Percentiles rank a stretch among this genome's conserved stretches.
Conservation (phyloP, 2,113 vertebrate genomes). For the Chaenocephalus aceratus region DNA sequence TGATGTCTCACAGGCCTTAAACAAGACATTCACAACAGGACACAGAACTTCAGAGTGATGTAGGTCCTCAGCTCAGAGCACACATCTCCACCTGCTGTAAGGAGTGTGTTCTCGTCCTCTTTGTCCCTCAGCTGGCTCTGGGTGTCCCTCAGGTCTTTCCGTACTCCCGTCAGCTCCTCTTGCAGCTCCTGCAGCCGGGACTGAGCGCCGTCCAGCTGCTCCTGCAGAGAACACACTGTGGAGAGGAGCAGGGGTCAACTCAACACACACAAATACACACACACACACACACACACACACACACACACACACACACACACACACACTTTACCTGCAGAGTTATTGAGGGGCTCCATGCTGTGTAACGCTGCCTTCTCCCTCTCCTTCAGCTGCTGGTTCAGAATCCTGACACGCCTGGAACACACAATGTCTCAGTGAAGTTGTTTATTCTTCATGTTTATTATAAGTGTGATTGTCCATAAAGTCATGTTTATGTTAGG, state of each 20-base stretch:
- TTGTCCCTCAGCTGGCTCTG: conserved; percentile 82
- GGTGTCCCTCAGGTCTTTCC: conserved; percentile 80
- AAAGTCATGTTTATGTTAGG: too few species aligned
- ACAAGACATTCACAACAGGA: too few species aligned
- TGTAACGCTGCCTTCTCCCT: conserved; percentile 78
- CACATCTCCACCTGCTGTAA: conserved; percentile 83
- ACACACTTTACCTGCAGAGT: conserved; percentile 83
- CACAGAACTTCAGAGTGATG: too few species aligned
- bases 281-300: not conserved
- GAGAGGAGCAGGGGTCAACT: not conserved
- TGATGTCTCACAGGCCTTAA: too few species aligned
- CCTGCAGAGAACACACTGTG: conserved; percentile 82
- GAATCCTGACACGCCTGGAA: conserved; percentile 84
- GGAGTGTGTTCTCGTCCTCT: conserved; percentile 78
- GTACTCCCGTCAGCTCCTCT: conserved; percentile 86
- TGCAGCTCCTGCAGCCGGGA: conserved; percentile 85
- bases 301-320: not conserved
- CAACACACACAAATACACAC: not conserved
- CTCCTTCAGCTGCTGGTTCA: conserved; percentile 88
- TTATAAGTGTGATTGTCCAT: too few species aligned
- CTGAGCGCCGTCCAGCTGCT: conserved; percentile 83
- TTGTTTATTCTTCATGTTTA: too few species aligned
- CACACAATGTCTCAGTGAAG: not conserved
- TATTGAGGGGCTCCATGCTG: conserved; percentile 69
- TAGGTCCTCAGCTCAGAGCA: not conserved